Evolutionary conservation across 2,113 vertebrate genomes (phyloP).

Genomic region (Oriolus oriolus): DNA sequence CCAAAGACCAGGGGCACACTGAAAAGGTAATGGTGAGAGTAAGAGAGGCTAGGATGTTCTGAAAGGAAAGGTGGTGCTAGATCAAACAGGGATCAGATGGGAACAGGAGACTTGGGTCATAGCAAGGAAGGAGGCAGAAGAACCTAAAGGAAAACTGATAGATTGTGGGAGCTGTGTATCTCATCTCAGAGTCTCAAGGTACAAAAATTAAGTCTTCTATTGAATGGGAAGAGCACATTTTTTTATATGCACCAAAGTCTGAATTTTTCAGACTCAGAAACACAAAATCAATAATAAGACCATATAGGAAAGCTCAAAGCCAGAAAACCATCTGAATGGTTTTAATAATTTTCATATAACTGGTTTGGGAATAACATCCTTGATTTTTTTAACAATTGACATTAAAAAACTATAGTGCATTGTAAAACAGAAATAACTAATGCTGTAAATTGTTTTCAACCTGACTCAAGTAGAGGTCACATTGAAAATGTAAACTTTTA

Average conservation of each 20-base stretch:
- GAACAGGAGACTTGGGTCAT: neutral
- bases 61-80: neutral
- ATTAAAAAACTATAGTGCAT: neutral
- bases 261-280: neutral
- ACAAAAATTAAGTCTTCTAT: neutral
- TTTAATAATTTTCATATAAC: neutral
- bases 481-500: slow-evolving; percentile 23
- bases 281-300: neutral
- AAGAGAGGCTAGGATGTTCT: neutral
- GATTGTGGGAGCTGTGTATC: neutral
- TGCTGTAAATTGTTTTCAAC: neutral
- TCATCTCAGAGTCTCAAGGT: neutral
- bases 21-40: neutral
- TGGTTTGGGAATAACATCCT: neutral
- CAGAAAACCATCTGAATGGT: neutral
- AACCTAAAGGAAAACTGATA: neutral
- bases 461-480: neutral
- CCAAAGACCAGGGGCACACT: neutral
- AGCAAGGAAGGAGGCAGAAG: neutral
- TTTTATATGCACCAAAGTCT: neutral
- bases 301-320: neutral
- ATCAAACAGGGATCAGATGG: neutral
- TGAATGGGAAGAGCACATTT: rapidly evolving
- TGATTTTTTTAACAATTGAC: neutral
- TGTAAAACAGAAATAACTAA: neutral